A percentile compares a stretch with the other conserved stretches of the same genome.
Evolutionary conservation across 2,888 invertebrate genomes (phyloP).

Genomic region (Diloba caeruleocephala): DNA sequence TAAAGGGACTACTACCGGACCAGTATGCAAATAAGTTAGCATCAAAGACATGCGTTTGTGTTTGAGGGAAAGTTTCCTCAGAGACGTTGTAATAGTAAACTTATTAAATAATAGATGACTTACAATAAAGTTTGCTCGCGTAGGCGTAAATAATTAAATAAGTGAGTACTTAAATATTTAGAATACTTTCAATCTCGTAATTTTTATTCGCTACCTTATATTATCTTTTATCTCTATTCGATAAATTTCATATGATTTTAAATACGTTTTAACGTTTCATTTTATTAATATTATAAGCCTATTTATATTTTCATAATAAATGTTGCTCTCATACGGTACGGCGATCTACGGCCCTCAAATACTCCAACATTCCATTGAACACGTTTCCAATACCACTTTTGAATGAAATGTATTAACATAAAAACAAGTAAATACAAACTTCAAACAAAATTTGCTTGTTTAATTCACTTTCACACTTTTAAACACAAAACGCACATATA

Average conservation of each 20-base stretch:
- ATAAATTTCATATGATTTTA: too few relatives aligned
- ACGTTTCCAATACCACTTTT: constrained; percentile 58
- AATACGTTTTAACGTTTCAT: not conserved
- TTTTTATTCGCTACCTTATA: too few relatives aligned
- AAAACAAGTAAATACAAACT: constrained; percentile 50
- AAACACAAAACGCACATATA: constrained; percentile 60
- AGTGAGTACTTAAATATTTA: too few relatives aligned
- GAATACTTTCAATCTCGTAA: too few relatives aligned
- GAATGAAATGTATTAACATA: constrained; percentile 42
- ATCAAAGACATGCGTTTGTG: constrained; percentile 56
- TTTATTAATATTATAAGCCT: not conserved
- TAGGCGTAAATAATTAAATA: not conserved
- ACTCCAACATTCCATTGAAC: constrained; percentile 66
- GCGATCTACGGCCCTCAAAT: constrained; percentile 46
- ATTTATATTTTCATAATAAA: constrained; percentile 19
- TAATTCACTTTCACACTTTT: constrained; percentile 67
- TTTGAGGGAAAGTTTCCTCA: constrained; percentile 60
- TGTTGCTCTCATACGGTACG: constrained; percentile 24
- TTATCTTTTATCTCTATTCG: too few relatives aligned
- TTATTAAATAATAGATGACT: constrained; percentile 36
- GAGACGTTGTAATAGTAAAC: constrained; percentile 29
- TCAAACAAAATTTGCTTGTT: constrained; percentile 41
- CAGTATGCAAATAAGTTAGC: constrained; percentile 65
- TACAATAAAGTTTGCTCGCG: not conserved
- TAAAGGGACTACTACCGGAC: constrained; percentile 45